Percentiles rank a stretch among this genome's conserved stretches.
Conservation (phyloP, 2,113 vertebrate genomes). For the Brachypodius melanocephalos region DNA sequence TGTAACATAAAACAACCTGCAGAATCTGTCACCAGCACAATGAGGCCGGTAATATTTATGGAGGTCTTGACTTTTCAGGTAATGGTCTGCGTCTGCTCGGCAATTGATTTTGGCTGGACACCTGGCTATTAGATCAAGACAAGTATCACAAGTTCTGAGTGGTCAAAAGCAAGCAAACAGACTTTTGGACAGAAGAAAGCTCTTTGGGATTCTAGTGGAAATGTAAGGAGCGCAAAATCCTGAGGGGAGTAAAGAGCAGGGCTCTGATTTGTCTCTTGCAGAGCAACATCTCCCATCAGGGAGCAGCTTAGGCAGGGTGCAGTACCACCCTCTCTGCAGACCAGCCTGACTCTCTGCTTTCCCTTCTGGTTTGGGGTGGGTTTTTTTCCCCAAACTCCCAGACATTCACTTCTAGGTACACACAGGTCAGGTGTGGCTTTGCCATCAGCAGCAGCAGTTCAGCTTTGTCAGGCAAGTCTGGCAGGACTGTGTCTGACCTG, state of each 20-base stretch:
- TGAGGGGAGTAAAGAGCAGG: background rate
- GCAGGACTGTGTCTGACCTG: background rate
- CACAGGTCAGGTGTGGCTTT: background rate
- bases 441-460: background rate
- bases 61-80: constrained; percentile 57
- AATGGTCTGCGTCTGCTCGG: background rate
- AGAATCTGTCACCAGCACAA: constrained; percentile 55
- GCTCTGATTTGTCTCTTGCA: background rate
- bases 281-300: background rate
- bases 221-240: background rate
- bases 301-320: background rate
- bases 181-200: background rate
- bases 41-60: constrained; percentile 51
- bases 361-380: background rate
- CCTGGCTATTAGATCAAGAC: constrained; percentile 27
- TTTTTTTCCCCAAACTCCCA: background rate
- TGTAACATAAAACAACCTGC: constrained; percentile 39
- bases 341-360: background rate
- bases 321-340: background rate
- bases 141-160: constrained; percentile 4
- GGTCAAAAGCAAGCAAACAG: background rate
- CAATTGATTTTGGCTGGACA: constrained; percentile 65
- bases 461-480: background rate
- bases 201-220: background rate
- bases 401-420: background rate